Base-by-base conservation (phyloP, 2,888 invertebrate genomes). In the Macaria liturata region DNA sequence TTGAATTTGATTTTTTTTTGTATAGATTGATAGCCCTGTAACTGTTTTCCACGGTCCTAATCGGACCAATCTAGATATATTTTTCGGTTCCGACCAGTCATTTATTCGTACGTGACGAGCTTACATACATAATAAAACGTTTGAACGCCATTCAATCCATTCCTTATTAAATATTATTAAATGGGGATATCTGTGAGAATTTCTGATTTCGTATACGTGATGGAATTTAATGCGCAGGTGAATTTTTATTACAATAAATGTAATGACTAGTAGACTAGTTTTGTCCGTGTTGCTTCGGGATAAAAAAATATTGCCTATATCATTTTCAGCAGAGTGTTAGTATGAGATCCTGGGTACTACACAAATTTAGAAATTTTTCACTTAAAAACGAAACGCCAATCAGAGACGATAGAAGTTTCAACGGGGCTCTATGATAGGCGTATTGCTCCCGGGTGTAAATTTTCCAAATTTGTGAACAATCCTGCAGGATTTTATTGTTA, bases 61-160 rank as follows among this genome's bases (percentile, higher is more conserved):
- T 90, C 84, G 88, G 84, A 79, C 75, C 86, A 78, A 88, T 88
- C 81, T 83, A 73, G 80, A 76, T 84, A 83, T 86, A 84, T 86
- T 90, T 88, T 89, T 86, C 86, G 86, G 80, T 74, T 84, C 83
- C 66, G 84, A 80, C 84, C 86, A 80, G 80, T 89, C 80, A 88
- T 90, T 91, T 89, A 79, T 71, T 74, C 78, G 83, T 88, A 91
- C 91, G 91, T 91, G 91, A 90, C 73, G 87, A 86, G 91, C 85
- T 91, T 91, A 91, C 79, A 76, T 71, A 71, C 81, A 83, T 81
- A 86, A 86, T 88, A 83, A 88, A 91, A 85, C 86, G 84, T 86
- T 91, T 86, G 85, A 81, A 86, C 81, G 81, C 80, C 78, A 89
- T 89, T 88, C 89, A 84, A 76, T 66, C 78, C 80, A 85, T 86